Conservation (phyloP, 2,888 invertebrate species). For the Ametastegia equiseti region DNA sequence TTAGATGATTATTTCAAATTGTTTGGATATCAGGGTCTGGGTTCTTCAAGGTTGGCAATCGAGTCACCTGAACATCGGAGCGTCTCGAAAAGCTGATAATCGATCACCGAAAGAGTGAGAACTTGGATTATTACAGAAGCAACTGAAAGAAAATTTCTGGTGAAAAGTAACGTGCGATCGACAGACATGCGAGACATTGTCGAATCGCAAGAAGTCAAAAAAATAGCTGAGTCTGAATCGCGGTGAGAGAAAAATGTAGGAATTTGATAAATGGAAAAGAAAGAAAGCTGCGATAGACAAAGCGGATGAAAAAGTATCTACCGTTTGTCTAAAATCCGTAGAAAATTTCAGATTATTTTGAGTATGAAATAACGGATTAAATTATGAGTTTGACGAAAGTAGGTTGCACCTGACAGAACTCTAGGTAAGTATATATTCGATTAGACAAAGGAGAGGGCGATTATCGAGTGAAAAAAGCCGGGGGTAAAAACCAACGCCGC, state of each 20-base stretch:
- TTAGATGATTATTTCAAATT: too few relatives aligned
- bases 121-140: neutral
- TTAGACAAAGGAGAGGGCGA: neutral
- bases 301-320: neutral
- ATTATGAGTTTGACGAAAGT: neutral
- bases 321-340: neutral
- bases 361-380: neutral
- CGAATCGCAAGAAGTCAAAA: neutral
- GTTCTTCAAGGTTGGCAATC: neutral
- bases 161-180: neutral
- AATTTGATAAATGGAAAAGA: neutral
- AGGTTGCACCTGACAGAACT: neutral
- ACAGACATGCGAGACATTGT: neutral
- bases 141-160: neutral
- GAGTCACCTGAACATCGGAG: neutral
- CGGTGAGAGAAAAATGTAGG: neutral
- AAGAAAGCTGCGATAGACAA: neutral
- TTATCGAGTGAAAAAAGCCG: neutral
- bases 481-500: neutral
- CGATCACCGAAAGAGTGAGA: neutral
- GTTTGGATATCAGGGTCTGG: too few relatives aligned
- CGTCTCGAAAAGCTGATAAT: neutral
- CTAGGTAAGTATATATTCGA: neutral
- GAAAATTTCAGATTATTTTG: neutral
- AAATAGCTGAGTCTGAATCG: neutral